A percentile compares a stretch with the other conserved stretches of the same genome.
Conservation (phyloP, 2,113 vertebrate genomes). For the Emydura subglobosa region DNA sequence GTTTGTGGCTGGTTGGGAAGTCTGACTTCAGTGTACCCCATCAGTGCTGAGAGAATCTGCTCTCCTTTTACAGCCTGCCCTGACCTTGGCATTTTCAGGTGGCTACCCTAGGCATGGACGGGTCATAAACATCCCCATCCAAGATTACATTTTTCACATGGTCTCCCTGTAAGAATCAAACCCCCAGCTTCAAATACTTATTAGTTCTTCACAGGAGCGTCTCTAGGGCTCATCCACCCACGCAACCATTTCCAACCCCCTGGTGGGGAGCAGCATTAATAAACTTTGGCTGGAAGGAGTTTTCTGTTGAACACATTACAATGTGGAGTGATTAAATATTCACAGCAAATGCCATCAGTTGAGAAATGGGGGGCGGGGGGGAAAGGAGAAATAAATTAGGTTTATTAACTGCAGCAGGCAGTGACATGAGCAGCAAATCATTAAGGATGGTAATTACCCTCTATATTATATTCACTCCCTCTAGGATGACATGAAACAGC, state of each 20-base stretch:
- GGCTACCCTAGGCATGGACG: too few species aligned
- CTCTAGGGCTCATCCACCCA: rapidly evolving
- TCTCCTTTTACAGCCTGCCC: too few species aligned
- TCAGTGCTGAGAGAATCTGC: too few species aligned
- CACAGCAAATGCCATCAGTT: background rate
- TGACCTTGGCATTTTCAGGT: too few species aligned
- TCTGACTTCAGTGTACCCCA: too few species aligned
- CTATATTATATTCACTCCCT: background rate
- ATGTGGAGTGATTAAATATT: background rate
- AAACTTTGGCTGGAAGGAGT: background rate
- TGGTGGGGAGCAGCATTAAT: background rate
- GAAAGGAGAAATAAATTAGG: background rate
- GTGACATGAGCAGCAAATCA: background rate
- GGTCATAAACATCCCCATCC: background rate
- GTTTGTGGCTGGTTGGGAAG: too few species aligned
- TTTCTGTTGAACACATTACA: too few species aligned
- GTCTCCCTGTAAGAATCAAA: background rate
- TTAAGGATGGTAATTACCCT: background rate
- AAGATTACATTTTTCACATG: background rate
- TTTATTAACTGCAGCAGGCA: background rate
- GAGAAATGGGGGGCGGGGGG: background rate
- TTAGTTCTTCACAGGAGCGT: background rate
- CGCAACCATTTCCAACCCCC: background rate
- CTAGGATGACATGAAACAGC: background rate
- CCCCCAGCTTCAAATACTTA: background rate